Conservation (phyloP, 2,888 invertebrate species). For the Uropetala carovei region DNA sequence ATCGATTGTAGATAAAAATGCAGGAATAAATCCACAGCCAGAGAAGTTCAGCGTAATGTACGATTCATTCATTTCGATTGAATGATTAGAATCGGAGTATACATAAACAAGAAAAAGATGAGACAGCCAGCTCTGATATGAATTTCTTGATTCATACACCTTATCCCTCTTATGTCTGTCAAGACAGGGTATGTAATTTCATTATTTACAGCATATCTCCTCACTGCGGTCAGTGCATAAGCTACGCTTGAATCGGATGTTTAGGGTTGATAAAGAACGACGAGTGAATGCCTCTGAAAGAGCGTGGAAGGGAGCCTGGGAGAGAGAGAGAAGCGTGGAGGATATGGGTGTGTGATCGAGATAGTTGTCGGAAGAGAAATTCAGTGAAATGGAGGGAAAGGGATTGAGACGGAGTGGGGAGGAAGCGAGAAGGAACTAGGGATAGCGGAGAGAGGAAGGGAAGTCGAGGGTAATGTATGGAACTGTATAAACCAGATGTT, state of each 20-base stretch:
- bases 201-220: neutral
- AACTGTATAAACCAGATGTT: too few species aligned
- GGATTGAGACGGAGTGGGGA: neutral
- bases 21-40: too few species aligned
- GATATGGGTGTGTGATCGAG: neutral
- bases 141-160: neutral
- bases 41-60: too few species aligned
- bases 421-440: neutral
- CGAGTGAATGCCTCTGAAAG: neutral
- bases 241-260: neutral
- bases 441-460: neutral
- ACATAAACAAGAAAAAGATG: too few species aligned
- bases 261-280: constrained; percentile 17
- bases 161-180: neutral
- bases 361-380: constrained; percentile 21
- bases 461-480: too few species aligned
- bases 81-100: too few species aligned
- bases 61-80: too few species aligned
- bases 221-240: neutral
- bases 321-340: neutral
- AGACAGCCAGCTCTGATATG: neutral
- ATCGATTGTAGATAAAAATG: too few species aligned
- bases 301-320: neutral
- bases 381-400: neutral
- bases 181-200: neutral